Evolutionary conservation across 2,888 invertebrate genomes (phyloP), one percentile per base, ranked within the genome.

Genomic region (Agonopterix subpropinquella): DNA sequence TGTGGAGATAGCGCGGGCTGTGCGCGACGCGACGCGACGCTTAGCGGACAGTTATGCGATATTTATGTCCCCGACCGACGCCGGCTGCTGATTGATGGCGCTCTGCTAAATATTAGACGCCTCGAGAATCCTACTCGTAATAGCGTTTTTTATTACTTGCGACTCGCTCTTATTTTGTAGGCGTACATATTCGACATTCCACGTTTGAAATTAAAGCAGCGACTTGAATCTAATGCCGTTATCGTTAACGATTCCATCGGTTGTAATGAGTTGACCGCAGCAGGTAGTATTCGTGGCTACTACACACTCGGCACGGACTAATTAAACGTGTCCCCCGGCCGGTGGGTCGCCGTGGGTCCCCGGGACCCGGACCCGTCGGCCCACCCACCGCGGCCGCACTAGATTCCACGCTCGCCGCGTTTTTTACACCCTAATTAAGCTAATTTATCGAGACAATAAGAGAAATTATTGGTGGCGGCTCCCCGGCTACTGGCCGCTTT

Each of bases 391-490:
- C 73, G 61, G 77, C 55, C 70, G 75, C 73, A 71, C 82, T 85
- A 85, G 84, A 81, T 83, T 79, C 84, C 79, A 67, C 74, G 70
- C 73, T 73, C 66, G 74, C 65, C 68, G 66, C 70, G 70, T 83
- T 80, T 82, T 85, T 84, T 83, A 83, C 82, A 79, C 86, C 83
- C 85, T 84, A 86, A 87, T 87, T 87, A 87, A 84, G 78, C 79
- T 87, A 86, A 86, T 87, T 87, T 87, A 87, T 86, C 77, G 86
- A 77, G 80, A 84, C 85, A 84, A 83, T 82, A 79, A 80, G 77
- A 75, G 76, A 77, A 85, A 80, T 83, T 80, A 86, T 85, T 76
- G 80, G 68, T 65, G 64, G 61, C 60, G 59, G 62, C 11, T 61
- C 52, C 54, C 55, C 74, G 70, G 76, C 70, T 62, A 68, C 65